phyloP scores from a whole-genome alignment of 2,888 invertebrate species.

The Bruchidius siliquastri region DNA sequence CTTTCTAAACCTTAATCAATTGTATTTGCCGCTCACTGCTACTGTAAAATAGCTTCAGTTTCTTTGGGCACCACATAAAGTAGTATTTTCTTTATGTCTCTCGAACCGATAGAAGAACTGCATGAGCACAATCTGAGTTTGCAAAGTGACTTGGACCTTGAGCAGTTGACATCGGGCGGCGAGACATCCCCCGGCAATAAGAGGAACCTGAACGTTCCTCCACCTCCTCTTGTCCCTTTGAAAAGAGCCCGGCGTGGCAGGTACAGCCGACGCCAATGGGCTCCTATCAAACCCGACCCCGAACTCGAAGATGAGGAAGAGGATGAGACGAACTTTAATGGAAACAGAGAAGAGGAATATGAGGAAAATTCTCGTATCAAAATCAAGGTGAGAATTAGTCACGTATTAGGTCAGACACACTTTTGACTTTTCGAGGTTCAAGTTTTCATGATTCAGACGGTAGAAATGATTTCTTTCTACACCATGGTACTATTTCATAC shows the following conservation, averaged over 20 bases:
- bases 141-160: neutral
- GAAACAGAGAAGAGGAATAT: neutral
- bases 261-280: conserved; percentile 1
- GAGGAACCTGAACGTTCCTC: neutral
- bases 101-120: neutral
- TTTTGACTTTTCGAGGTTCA: no score
- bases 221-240: neutral
- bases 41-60: no score
- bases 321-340: conserved; percentile 3
- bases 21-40: no score
- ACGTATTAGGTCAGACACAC: neutral
- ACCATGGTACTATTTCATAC: no score
- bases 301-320: conserved; percentile 4
- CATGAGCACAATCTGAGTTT: neutral
- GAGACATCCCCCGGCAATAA: neutral
- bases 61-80: no score
- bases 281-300: neutral
- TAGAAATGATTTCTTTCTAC: no score
- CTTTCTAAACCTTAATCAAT: no score
- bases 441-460: no score
- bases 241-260: neutral
- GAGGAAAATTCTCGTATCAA: neutral
- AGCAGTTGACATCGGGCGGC: neutral
- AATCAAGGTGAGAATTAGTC: neutral
- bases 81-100: no score